These are phyloP conservation scores for Orbicella faveolata DNA, from an alignment of 64 coral and sea anemone species.

Conservation along the genomic window DNA sequence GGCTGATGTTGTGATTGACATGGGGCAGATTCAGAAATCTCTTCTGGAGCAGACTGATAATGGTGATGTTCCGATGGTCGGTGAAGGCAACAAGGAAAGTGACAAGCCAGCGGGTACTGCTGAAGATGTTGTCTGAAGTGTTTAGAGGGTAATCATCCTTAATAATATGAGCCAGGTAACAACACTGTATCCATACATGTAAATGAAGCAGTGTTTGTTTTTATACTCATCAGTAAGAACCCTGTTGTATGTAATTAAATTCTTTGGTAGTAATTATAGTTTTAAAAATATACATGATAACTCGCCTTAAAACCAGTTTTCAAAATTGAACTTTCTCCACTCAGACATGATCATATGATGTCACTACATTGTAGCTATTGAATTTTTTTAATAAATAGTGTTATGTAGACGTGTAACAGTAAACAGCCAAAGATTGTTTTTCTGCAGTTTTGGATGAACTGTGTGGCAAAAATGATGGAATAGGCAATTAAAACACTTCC, in stretches of 20 bases:
- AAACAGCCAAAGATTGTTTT: too few species aligned
- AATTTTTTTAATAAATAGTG: too few species aligned
- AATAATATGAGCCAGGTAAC: neutral
- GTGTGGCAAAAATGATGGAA: too few species aligned
- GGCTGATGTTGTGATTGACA: constrained; percentile 29
- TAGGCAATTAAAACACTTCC: too few species aligned
- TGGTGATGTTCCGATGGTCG: neutral
- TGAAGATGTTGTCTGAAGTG: neutral
- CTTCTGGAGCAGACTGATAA: constrained; percentile 2
- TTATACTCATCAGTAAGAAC: neutral
- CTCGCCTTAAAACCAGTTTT: neutral
- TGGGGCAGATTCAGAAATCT: constrained; percentile 33
- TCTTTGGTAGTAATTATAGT: neutral
- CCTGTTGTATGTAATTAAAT: neutral
- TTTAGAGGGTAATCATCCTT: neutral
- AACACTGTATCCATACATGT: neutral
- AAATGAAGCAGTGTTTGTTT: neutral
- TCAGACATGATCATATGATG: neutral
- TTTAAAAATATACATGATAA: neutral
- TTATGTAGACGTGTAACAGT: too few species aligned
- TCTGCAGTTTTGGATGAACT: too few species aligned
- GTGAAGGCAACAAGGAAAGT: neutral
- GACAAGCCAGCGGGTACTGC: neutral
- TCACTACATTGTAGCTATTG: too few species aligned
- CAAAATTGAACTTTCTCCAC: neutral